Conservation (phyloP, 92 coral and sea anemone species). For the Zoanthus gigantus region DNA sequence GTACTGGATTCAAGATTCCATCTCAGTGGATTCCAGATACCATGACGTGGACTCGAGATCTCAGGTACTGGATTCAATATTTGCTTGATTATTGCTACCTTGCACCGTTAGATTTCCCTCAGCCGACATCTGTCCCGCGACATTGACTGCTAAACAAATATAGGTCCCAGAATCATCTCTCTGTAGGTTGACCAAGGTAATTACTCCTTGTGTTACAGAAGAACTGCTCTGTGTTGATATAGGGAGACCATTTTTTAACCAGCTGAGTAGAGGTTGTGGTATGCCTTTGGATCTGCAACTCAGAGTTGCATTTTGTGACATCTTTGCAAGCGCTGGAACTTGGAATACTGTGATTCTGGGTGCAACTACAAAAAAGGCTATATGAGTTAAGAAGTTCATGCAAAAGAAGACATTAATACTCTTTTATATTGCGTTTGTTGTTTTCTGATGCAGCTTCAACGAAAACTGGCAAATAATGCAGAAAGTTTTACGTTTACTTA, state of each 20-base stretch:
- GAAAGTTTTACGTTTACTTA: too few species aligned
- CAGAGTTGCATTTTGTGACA: conserved; percentile 65
- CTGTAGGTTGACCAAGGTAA: conserved; percentile 54
- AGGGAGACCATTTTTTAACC: conserved; percentile 64
- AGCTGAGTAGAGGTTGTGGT: conserved; percentile 77
- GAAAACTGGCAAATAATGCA: too few species aligned
- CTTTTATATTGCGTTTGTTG: too few species aligned
- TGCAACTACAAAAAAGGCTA: conserved; percentile 61
- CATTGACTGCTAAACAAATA: conserved; percentile 76
- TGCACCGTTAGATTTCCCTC: conserved; percentile 78
- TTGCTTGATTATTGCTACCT: conserved; percentile 73
- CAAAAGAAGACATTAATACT: too few species aligned
- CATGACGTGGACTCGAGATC: too few species aligned
- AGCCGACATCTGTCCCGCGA: conserved; percentile 67
- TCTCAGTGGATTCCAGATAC: too few species aligned
- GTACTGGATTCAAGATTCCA: too few species aligned
- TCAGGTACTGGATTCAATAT: too few species aligned
- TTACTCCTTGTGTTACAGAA: conserved; percentile 32
- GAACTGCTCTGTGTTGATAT: conserved; percentile 59
- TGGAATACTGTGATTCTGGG: conserved; percentile 72
- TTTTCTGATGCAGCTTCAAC: too few species aligned
- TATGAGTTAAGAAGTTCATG: neutral
- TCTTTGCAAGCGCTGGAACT: conserved; percentile 71
- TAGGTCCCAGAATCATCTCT: conserved; percentile 78
- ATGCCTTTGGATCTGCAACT: conserved; percentile 76